Base-by-base conservation (phyloP, 2,888 invertebrate species). In the Tetranychus truncatus region DNA sequence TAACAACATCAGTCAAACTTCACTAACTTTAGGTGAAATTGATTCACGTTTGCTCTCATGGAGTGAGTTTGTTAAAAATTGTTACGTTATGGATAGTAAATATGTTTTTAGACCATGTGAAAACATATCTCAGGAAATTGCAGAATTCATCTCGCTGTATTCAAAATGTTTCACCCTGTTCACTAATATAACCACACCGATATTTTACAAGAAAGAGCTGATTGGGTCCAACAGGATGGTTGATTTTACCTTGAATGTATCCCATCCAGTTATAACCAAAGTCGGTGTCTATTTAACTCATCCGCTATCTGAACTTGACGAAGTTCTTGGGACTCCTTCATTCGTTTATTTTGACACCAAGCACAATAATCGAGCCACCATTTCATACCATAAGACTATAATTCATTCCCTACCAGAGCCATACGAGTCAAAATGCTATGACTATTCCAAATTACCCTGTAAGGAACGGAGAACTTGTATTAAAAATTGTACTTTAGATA, bases 91-190 rank as follows among this genome's bases (percentile, higher is more conserved):
- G 9, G 69, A 69, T 69, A 9, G 6, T 6, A 24, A 21, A 1
- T 69, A 69, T 11, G 11, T 11, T 20, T 69, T 24, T 11, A 18
- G 8, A 69, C 5, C n/a, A 21, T 69, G 69, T 21, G 24, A 24
- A 5, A 4, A n/a, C 11, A 20, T 69, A 21, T 20, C 21, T 21
- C 11, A 5, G 20, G 9, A 20, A 24, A 20, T 15, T 1, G 21
- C 21, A 18, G 69, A 69, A 69, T 69, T 24, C 20, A 24, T 69
- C 11, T 24, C 21, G 18, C 20, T 69, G 20, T 69, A 69, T 69
- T 24, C 69, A 20, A 69, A 69, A 24, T 69, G 69, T 69, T 69
- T 69, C 69, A 69, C 69, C 34, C n/a, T 69, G 20, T 69, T 69
- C 6, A 20, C 20, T 11, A 9, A 24, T 21, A n/a, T 8, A 20